Percentiles rank a stretch among this genome's conserved stretches.
Evolutionary conservation across 2,888 invertebrate species (phyloP).

Genomic region (Macropis europaea): DNA sequence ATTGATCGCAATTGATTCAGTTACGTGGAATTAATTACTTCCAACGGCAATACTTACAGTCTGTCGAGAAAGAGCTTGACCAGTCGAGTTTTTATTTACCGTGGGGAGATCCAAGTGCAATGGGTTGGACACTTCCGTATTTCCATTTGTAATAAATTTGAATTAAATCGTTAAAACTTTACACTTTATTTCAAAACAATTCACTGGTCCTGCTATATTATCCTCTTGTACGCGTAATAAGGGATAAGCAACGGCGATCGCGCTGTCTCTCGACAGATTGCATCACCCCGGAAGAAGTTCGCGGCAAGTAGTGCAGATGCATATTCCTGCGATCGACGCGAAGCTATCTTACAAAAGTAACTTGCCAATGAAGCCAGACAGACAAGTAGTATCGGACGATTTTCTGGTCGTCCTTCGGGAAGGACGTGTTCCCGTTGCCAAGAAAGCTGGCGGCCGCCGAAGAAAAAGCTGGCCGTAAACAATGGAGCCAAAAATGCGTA

Average conservation of each 20-base stretch:
- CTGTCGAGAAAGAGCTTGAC: neutral
- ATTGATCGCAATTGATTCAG: no score
- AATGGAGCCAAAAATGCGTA: slow-evolving; percentile 45
- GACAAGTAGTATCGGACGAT: slow-evolving; percentile 9
- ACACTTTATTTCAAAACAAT: no score
- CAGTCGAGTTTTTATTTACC: slow-evolving; percentile 30
- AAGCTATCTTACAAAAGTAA: slow-evolving; percentile 29
- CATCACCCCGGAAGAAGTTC: neutral
- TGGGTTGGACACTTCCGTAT: no score
- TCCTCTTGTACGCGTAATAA: no score
- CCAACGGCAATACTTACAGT: slow-evolving; percentile 13
- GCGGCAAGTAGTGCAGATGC: slow-evolving; percentile 26
- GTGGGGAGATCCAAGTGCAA: no score
- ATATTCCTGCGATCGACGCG: slow-evolving; percentile 29
- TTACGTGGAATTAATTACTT: neutral
- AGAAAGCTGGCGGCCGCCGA: slow-evolving; percentile 41
- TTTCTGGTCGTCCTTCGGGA: slow-evolving; percentile 21
- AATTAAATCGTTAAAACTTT: no score
- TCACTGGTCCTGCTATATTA: no score
- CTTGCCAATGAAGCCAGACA: slow-evolving; percentile 54
- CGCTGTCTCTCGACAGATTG: no score
- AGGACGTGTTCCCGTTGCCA: slow-evolving; percentile 52
- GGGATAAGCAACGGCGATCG: no score
- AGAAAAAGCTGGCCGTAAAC: slow-evolving; percentile 30
- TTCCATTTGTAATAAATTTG: no score